These are phyloP conservation scores for Corythaeola cristata DNA, from an alignment of 2,113 vertebrate genomes.

Conservation along the genomic window DNA sequence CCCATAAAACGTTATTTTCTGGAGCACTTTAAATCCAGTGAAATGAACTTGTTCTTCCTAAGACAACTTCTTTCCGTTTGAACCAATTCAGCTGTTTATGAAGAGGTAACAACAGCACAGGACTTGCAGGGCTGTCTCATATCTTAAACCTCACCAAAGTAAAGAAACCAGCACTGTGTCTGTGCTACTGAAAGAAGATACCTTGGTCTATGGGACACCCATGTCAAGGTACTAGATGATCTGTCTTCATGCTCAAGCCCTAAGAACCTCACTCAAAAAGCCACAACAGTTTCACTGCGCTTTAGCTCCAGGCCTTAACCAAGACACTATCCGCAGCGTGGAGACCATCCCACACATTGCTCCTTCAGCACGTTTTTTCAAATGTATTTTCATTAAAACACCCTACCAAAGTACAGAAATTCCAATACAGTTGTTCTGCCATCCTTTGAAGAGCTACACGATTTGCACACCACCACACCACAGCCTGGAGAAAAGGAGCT, in stretches of 20 bases:
- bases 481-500: not conserved
- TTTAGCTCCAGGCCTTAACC: not conserved
- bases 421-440: accelerated
- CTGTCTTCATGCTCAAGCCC: accelerated
- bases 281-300: not conserved
- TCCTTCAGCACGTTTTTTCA: not conserved
- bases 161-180: not conserved
- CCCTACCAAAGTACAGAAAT: not conserved
- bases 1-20: not conserved
- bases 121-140: not conserved
- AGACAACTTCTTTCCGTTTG: not conserved
- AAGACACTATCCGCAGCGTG: accelerated
- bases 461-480: not conserved
- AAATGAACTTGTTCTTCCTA: not conserved
- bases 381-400: not conserved
- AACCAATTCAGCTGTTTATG: not conserved
- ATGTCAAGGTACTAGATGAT: not conserved
- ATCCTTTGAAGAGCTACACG: not conserved
- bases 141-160: not conserved
- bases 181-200: not conserved
- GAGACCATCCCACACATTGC: not conserved
- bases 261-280: not conserved
- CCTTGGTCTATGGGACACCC: not conserved
- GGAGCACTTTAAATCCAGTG: not conserved
- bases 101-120: not conserved